Percentiles rank a stretch among this genome's conserved stretches.
Conservation (phyloP, 2,113 vertebrate species). For the Tiliqua scincoides region DNA sequence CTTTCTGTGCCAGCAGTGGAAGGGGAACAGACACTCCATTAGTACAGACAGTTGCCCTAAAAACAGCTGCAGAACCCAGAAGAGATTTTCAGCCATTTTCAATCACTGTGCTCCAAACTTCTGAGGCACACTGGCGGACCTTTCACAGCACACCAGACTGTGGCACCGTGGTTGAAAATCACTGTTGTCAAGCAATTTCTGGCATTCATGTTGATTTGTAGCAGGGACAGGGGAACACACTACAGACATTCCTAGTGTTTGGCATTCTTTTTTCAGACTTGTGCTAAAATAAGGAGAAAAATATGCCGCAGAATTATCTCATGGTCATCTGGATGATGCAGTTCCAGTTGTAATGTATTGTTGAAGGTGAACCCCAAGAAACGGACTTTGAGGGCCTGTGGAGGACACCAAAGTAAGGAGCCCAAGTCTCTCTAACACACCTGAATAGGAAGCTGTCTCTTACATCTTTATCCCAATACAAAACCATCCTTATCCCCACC, state of each 20-base stretch:
- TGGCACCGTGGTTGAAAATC: too few relatives aligned
- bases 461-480: background rate
- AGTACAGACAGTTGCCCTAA: too few relatives aligned
- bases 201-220: accelerated
- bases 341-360: background rate
- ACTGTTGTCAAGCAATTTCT: background rate
- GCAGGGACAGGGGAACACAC: background rate
- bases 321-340: background rate
- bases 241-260: background rate
- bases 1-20: too few relatives aligned
- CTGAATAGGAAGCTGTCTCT: background rate
- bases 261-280: background rate
- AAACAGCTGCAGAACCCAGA: too few relatives aligned
- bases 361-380: background rate
- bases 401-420: background rate
- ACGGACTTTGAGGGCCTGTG: background rate
- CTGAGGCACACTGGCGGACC: too few relatives aligned
- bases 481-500: background rate
- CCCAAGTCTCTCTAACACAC: background rate
- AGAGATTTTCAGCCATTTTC: too few relatives aligned
- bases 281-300: background rate
- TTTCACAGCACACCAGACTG: too few relatives aligned
- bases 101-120: too few relatives aligned
- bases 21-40: too few relatives aligned
- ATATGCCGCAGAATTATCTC: too few relatives aligned